Conservation (phyloP, 2,113 vertebrate species). For the Phoenicopterus ruber region DNA sequence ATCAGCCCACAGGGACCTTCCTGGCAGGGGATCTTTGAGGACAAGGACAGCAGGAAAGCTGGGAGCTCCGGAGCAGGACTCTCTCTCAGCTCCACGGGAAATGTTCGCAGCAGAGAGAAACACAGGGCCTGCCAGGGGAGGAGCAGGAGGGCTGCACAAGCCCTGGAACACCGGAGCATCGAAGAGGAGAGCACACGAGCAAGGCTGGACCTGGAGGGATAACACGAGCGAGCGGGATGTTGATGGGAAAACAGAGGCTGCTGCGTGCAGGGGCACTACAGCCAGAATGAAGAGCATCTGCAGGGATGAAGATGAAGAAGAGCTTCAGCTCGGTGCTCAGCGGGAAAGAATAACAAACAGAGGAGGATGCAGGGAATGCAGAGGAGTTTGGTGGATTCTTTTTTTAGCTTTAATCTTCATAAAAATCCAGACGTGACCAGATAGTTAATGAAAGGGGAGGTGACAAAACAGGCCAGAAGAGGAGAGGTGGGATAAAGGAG, state of each 20-base stretch:
- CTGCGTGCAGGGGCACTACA: neutral
- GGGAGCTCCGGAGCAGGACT: neutral
- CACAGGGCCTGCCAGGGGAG: neutral
- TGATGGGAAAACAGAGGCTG: neutral
- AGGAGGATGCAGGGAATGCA: neutral
- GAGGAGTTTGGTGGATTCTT: neutral
- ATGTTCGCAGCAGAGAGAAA: neutral
- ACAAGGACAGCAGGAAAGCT: neutral
- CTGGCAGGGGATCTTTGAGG: neutral
- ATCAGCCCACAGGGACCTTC: neutral
- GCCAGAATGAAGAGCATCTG: neutral
- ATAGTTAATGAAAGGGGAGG: neutral
- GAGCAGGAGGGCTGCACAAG: neutral
- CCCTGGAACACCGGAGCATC: fast-evolving
- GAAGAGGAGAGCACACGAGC: neutral
- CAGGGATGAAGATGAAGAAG: neutral
- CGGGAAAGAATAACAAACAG: neutral
- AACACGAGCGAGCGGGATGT: fast-evolving
- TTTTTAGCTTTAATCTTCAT: neutral
- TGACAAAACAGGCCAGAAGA: neutral
- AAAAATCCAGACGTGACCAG: neutral
- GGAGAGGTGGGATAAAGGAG: neutral
- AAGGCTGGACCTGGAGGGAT: neutral
- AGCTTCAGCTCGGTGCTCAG: neutral
- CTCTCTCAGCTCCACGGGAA: neutral